Conservation (phyloP, 2,888 invertebrate genomes). For the Drosophila aldrichi region DNA sequence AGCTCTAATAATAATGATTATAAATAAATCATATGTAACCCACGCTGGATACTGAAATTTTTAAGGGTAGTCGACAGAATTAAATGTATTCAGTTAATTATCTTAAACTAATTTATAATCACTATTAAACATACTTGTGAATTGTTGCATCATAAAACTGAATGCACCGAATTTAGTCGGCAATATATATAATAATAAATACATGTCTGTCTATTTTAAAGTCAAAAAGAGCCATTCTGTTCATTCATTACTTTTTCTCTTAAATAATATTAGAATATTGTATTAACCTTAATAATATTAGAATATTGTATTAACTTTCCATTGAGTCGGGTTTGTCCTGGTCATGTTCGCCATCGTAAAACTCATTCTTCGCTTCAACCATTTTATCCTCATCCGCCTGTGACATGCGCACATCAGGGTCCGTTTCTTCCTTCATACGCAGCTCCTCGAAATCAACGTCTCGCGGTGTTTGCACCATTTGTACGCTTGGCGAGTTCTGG, state of each 20-base stretch:
- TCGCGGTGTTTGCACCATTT: conserved; percentile 97
- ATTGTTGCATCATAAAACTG: conserved; percentile 38
- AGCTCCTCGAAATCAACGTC: conserved; percentile 90
- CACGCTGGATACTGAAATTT: background rate
- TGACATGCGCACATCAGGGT: conserved; percentile 92
- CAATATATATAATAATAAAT: conserved; percentile 56
- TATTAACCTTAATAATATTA: conserved; percentile 65
- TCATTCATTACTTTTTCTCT: conserved; percentile 2
- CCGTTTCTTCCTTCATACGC: conserved; percentile 90
- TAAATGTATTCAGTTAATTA: conserved; percentile 11
- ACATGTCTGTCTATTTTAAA: conserved; percentile 66
- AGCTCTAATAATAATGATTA: conserved; percentile 43
- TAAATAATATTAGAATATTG: conserved; percentile 9
- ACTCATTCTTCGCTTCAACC: conserved; percentile 94
- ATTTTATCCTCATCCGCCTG: conserved; percentile 92
- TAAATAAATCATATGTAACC: conserved; percentile 23
- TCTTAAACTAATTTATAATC: conserved; percentile 40
- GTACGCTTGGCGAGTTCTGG: conserved; percentile 97
- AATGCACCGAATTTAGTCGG: conserved; percentile 23
- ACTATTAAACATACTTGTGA: conserved; percentile 33
- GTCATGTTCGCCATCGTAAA: conserved; percentile 95
- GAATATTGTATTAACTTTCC: conserved; percentile 71
- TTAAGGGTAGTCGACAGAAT: conserved; percentile 5
- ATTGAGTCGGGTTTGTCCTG: conserved; percentile 90
- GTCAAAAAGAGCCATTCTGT: conserved; percentile 30